These are phyloP conservation scores for Oryctolagus cuniculus DNA, from an alignment of 2,113 vertebrate genomes.

Conservation along the genomic window mOryCun1.1 NC_091433.1:157283501-157284000, in stretches of 20 bases:
- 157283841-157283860: background rate
- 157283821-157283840: background rate
- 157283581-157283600: background rate
- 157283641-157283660: slow-evolving; percentile 28
- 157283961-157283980: background rate
- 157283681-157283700: slow-evolving; percentile 46
- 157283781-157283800: background rate
- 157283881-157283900: background rate
- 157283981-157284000: background rate
- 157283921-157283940: background rate
- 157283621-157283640: background rate
- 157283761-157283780: background rate
- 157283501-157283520: background rate
- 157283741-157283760: slow-evolving; percentile 11
- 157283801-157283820: slow-evolving; percentile 27
- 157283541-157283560: background rate
- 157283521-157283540: background rate
- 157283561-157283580: background rate
- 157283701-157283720: background rate
- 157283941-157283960: background rate
- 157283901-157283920: background rate
- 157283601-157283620: background rate
- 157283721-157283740: slow-evolving; percentile 7
- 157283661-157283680: slow-evolving; percentile 54
- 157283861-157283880: background rate